Percentiles rank a stretch among this genome's conserved stretches.
Evolutionary conservation across 2,888 invertebrate genomes (phyloP).

Genomic region (Cheilosia impressa): DNA sequence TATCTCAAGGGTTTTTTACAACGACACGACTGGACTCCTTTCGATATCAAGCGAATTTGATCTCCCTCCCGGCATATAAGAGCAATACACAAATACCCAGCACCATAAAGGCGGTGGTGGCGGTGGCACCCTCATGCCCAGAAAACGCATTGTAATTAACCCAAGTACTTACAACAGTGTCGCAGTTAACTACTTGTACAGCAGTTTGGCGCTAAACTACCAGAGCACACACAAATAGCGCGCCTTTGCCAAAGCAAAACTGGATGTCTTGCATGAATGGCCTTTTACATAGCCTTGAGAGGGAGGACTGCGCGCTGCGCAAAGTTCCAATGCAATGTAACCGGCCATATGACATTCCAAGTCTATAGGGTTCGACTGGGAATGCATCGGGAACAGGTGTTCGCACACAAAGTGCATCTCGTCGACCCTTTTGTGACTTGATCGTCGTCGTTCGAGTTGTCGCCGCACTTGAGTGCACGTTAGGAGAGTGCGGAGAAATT

Average conservation of each 20-base stretch:
- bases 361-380: conserved; percentile 55
- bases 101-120: conserved; percentile 10
- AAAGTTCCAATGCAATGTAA: conserved; percentile 62
- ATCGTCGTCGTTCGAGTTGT: conserved; percentile 27
- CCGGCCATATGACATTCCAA: conserved; percentile 71
- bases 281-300: conserved; percentile 54
- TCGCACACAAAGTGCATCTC: conserved; percentile 61
- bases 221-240: conserved; percentile 56
- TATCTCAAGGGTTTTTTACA: conserved; percentile 73
- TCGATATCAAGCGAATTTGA: conserved; percentile 69
- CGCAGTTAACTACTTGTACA: conserved; percentile 76
- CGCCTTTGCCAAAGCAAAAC: conserved; percentile 10
- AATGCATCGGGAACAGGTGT: conserved; percentile 70
- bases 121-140: conserved; percentile 66
- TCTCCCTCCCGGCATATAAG: conserved; percentile 43
- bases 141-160: conserved; percentile 71
- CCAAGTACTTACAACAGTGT: conserved; percentile 75
- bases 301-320: conserved; percentile 33
- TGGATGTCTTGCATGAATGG: conserved; percentile 69
- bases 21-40: conserved; percentile 46
- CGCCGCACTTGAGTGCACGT: conserved; percentile 73
- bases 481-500: conserved; percentile 55
- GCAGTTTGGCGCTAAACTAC: conserved; percentile 75
- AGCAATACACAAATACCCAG: conserved; percentile 9
- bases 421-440: conserved; percentile 41